Evolutionary conservation across 1,140 invertebrate genomes (phyloP).

Genomic region (Scaptomyza hsui): DNA sequence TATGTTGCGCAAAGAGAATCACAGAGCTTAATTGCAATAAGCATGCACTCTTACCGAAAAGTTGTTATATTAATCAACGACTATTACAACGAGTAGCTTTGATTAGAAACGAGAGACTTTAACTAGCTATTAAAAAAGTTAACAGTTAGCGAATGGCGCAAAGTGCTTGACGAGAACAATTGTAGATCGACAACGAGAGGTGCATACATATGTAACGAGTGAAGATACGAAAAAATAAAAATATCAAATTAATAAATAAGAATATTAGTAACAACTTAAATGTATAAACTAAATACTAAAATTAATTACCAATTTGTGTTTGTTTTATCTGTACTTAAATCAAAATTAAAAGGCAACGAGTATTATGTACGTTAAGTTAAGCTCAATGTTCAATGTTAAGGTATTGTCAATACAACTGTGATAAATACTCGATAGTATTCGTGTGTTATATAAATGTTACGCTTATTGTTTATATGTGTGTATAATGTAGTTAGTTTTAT

Average conservation of each 20-base stretch:
- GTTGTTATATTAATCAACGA: background rate
- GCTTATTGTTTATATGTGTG: conserved; percentile 5
- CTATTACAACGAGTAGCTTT: background rate
- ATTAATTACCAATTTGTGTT: conserved; percentile 67
- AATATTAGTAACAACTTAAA: conserved; percentile 67
- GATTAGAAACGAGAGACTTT: background rate
- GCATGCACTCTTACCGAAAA: background rate
- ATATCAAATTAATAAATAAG: conserved; percentile 16
- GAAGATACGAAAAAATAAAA: conserved; percentile 2
- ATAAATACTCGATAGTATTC: conserved; percentile 25
- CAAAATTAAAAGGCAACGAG: conserved; percentile 66
- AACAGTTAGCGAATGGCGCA: background rate
- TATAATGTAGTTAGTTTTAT: conserved; percentile 14
- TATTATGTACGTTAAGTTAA: conserved; percentile 55
- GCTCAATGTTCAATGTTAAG: conserved; percentile 53
- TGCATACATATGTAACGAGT: conserved; percentile 29
- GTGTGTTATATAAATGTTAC: conserved; percentile 23
- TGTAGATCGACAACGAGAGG: conserved; percentile 26
- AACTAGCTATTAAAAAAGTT: background rate
- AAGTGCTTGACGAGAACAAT: conserved; percentile 30
- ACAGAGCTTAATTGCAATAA: background rate
- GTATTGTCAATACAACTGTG: conserved; percentile 31
- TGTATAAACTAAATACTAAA: conserved; percentile 44
- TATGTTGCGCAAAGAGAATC: background rate
- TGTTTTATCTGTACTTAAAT: conserved; percentile 48